phyloP scores from a whole-genome alignment of 2,888 invertebrate species.

The Holacanthella duospinosa region DNA sequence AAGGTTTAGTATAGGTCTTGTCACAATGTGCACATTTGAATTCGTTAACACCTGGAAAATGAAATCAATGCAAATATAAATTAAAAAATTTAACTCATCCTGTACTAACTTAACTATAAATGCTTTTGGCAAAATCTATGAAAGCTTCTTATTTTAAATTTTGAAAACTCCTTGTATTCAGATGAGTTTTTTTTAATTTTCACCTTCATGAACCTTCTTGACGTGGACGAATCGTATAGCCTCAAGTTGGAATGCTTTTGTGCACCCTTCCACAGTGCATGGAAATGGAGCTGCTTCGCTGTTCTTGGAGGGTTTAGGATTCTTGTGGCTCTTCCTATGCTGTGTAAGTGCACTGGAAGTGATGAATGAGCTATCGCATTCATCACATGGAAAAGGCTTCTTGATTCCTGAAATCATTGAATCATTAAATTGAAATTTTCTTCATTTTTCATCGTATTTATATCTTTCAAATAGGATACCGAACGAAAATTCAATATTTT shows the following conservation, averaged over 20 bases:
- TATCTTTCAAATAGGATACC: no score
- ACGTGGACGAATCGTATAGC: no score
- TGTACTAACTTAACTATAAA: no score
- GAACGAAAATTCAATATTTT: no score
- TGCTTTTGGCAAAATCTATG: no score
- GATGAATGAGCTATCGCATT: not conserved
- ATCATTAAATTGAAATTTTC: no score
- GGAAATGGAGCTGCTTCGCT: not conserved
- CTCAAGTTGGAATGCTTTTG: not conserved
- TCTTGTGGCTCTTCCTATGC: not conserved
- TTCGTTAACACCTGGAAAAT: not conserved
- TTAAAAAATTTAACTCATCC: no score
- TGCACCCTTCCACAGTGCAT: not conserved
- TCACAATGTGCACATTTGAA: not conserved
- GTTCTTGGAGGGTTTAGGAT: not conserved
- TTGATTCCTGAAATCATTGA: not conserved
- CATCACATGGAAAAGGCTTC: not conserved
- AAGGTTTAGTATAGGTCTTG: not conserved
- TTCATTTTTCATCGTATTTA: no score
- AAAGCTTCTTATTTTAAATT: no score
- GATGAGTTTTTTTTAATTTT: no score
- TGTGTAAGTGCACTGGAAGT: not conserved
- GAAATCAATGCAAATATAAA: not conserved
- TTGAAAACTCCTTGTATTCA: no score
- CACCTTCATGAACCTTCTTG: no score